Evolutionary conservation across 2,797 vertebrate genomes (phyloP), one percentile per base, ranked within the genome.

Genomic region (Ataeniobius toweri): DNA sequence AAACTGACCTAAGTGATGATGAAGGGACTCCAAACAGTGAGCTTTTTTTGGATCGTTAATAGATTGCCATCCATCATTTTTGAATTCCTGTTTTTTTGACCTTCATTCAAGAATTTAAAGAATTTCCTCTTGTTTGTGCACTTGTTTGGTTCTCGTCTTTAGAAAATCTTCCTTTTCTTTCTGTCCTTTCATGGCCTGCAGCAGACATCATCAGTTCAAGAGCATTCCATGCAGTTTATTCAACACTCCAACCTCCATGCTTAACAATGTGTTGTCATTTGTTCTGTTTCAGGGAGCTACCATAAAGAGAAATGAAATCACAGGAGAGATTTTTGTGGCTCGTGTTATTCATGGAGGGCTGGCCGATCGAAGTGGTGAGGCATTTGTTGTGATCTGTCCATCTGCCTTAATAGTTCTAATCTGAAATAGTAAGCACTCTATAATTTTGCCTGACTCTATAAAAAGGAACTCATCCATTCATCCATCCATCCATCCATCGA

Each of bases 341-440:
- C 96, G 98, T 55, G 94, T 99, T 86, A 99, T 99, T 91, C 96
- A 97, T 0, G 98, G 98, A 44, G 98, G 98, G 3, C 95, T 99
- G 85, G 98, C 97, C 1, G 97, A 99, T 79, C 95, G 96, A 81
- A 99, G 98, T 10, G 98, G 98, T 99, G 93, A 71, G 96, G 2
- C 6, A 22, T 58, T 51, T 16, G 50, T 16, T 48, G 31, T 1
- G 31, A 39, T 36, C 7, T 1, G 31, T 63, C 10, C 36, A 36
- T 36, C 36, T 36, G 36, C 36, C 36, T 36, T 36, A 36, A 36
- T 36, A 36, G 36, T 0, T 46, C 44, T 46, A 10, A 46, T 46
- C 44, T 46, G 6, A 7, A 10, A 13, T 14, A 3, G 10, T 12
- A 3, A 50, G 10, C 10, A 12, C 2, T 50, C 48, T 14, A 50